Evolutionary conservation across 2,797 vertebrate genomes (phyloP), one percentile per base, ranked within the genome.

Genomic region (Anomalospiza imberbis): DNA sequence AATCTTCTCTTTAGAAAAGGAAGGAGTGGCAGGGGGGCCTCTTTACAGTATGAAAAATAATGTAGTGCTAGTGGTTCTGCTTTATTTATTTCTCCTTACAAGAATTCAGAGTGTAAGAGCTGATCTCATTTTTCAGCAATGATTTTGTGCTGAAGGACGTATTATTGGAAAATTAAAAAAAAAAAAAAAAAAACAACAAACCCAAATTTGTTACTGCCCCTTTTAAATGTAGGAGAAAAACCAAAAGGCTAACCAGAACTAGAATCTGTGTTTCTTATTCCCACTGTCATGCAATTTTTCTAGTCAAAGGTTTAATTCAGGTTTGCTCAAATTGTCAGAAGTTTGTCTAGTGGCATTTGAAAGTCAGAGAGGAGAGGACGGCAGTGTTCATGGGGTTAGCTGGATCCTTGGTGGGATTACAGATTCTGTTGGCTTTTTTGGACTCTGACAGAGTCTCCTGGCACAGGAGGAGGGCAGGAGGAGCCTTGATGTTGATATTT

Each of bases 201-300:
- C 34, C 34, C 34, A 7, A 34, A 34, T 34, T 34, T 31, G 3
- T 57, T 38, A 13, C 19, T 29, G 3, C 7, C 2, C 1, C 11
- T 38, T 60, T 66, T 42, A 74, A 47, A 80, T 44, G 15, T 5
- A 47, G 12, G 13, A 42, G 16, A 12, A 31, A 78, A 82, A 10
- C 3, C 4, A 10, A 57, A 63, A 55, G 15, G 4, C 12, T 42
- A 44, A 29, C 32, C 5, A 44, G 29, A 86, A 7, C 13, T 58
- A 26, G 9, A 68, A 9, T 36, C 26, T 85, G 7, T 62, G 21
- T 42, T 60, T 40, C 13, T 51, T 71, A 34, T 29, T 85, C 16
- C 25, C 16, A 6, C 11, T 60, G 4, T 11, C 12, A 12, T 0
- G 2, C 5, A 19, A 0, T 26, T 71, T 74, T 14, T 77, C n/a